A percentile compares a stretch with the other conserved stretches of the same genome.
Conservation (phyloP, 1,140 invertebrate genomes). For the Chironomus tepperi region DNA sequence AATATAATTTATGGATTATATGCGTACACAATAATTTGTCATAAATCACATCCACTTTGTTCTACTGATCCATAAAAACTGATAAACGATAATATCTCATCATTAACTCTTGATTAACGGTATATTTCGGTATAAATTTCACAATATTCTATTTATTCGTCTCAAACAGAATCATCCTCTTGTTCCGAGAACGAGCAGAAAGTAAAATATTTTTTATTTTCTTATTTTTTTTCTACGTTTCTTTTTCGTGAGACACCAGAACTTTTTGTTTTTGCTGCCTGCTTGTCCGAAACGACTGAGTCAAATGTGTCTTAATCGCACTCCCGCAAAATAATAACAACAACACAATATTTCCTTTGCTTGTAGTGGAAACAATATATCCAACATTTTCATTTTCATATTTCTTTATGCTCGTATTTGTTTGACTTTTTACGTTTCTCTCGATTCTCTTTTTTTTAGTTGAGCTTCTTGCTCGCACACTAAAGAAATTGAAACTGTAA, state of each 20-base stretch:
- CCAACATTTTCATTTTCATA: background rate
- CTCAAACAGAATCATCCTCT: background rate
- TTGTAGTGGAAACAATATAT: background rate
- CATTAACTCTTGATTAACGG: background rate
- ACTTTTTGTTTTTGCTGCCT: constrained; percentile 12
- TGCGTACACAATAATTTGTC: too few species aligned
- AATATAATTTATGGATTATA: too few species aligned
- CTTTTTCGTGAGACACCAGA: background rate
- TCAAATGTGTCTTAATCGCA: constrained; percentile 8
- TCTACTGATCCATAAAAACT: too few species aligned
- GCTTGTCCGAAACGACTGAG: constrained; percentile 11
- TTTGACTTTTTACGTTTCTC: background rate
- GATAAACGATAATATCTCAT: too few species aligned
- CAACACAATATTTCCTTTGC: background rate
- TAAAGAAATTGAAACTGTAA: background rate
- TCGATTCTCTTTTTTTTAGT: background rate
- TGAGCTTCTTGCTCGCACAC: background rate
- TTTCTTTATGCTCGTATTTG: background rate
- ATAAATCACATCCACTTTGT: too few species aligned
- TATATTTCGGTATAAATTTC: background rate
- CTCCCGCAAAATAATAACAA: constrained; percentile 7
- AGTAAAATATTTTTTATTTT: too few species aligned
- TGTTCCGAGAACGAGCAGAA: too few species aligned
- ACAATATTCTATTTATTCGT: background rate
- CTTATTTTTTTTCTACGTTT: background rate